phyloP scores from a whole-genome alignment of 2,797 vertebrate species.

The Enteromius radiatus region DNA sequence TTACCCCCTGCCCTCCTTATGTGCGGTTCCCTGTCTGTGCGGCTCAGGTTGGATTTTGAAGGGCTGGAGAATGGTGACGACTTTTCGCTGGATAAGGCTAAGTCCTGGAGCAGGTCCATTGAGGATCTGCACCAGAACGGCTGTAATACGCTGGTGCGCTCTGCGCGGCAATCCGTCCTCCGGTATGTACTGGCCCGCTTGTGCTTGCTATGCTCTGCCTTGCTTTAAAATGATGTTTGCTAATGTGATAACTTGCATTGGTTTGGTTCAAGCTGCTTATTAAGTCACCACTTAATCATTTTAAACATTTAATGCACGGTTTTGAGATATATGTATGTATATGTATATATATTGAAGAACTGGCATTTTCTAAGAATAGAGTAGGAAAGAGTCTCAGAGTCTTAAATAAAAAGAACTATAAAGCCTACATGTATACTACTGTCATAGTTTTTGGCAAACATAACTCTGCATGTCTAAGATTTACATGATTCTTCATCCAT shows the following conservation, averaged over 20 bases:
- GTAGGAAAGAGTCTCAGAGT: background rate
- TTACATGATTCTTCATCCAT: background rate
- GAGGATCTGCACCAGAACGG: conserved; percentile 93
- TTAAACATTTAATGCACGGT: background rate
- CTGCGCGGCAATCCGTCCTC: conserved; percentile 92
- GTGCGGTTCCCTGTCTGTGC: conserved; percentile 64
- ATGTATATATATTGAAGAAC: background rate
- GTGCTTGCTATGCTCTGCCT: conserved; percentile 69
- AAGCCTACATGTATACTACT: background rate
- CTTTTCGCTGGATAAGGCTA: conserved; percentile 88
- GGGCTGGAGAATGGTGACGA: conserved; percentile 92
- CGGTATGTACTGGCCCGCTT: conserved; percentile 87
- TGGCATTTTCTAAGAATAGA: background rate
- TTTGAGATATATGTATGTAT: background rate
- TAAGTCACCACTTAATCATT: background rate
- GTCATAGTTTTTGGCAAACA: background rate
- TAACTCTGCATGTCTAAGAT: background rate
- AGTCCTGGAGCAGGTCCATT: conserved; percentile 97
- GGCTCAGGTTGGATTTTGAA: conserved; percentile 97
- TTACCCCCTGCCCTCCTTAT: conserved; percentile 66
- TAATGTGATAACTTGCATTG: conserved; percentile 11
- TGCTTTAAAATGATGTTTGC: conserved; percentile 54
- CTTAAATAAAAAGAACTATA: background rate
- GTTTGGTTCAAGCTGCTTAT: background rate
- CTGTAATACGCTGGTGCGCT: conserved; percentile 93